Conservation (phyloP, 1,140 invertebrate genomes). For the Solen grandis region DNA sequence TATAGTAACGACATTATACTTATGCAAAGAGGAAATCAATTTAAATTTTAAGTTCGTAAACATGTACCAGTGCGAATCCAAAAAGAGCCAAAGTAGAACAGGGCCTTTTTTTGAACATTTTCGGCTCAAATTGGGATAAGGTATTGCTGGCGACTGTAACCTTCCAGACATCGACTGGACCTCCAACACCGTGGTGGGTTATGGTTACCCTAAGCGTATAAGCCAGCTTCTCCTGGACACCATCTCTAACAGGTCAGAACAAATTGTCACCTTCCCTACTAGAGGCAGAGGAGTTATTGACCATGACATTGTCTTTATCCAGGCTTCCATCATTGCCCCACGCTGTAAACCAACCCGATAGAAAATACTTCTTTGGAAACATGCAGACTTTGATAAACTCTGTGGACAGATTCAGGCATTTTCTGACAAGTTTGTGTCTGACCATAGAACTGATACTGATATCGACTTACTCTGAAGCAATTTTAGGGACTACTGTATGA, state of each 20-base stretch:
- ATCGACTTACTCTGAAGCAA: not conserved
- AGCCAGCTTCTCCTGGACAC: constrained; percentile 1
- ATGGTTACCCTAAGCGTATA: not conserved
- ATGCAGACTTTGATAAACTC: not conserved
- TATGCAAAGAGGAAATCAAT: too few relatives aligned
- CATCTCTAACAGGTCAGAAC: not conserved
- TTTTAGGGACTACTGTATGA: not conserved
- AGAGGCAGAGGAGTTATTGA: constrained; percentile 23
- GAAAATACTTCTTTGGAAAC: not conserved
- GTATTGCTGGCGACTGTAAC: too few relatives aligned
- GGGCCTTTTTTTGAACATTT: too few relatives aligned
- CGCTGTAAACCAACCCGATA: not conserved
- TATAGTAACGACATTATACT: too few relatives aligned
- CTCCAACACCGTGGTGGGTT: too few relatives aligned
- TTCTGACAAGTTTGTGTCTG: not conserved
- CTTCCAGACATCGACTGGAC: too few relatives aligned
- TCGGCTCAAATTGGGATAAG: too few relatives aligned
- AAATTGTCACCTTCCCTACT: not conserved
- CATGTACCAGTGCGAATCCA: too few relatives aligned
- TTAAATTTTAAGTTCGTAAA: too few relatives aligned
- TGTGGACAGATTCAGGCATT: not conserved
- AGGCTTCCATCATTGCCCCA: not conserved
- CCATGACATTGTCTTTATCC: not conserved
- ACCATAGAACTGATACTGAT: not conserved
- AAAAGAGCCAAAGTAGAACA: too few relatives aligned